Base-by-base conservation (phyloP, 2,888 invertebrate species). In the Conops quadrifasciatus region DNA sequence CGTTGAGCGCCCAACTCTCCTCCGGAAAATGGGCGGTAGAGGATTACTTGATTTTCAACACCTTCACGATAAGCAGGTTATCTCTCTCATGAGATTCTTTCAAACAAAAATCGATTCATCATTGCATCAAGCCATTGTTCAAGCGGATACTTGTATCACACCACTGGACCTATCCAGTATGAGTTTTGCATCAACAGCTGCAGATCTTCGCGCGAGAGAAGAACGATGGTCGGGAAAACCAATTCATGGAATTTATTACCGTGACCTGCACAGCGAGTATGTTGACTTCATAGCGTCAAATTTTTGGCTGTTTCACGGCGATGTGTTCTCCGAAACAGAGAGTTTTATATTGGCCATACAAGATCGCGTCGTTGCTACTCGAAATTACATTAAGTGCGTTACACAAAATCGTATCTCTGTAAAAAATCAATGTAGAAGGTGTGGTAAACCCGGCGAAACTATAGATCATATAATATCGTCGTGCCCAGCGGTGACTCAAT, bases 311-410 rank as follows among this genome's bases (percentile, higher is more conserved):
- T 21, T n/a, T n/a, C n/a, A 16, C 24, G 56, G 56, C n/a, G 56
- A 56, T 56, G 7, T 56, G 24, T 56, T 56, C 24, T n/a, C 56
- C 16, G 56, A 56, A 11, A 56, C 56, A 24, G 56, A 56, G 56
- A n/a, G 56, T n/a, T 56, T 56, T 43, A 56, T 56, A n/a, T 21
- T 56, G n/a, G 56, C 56, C 19, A 56, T 56, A 21, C 56, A 56
- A 24, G 56, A 56, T 56, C 56, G 24, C n/a, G 56, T 56, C 56
- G 16, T 56, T 24, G 11, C 56, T 21, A 56, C 56, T 16, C n/a
- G 56, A 16, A 56, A 56, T n/a, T 56, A 56, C 56, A 21, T n/a
- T n/a, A 56, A 56, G 16, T 24, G 24, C 16, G 56, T 56, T 43
- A 43, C 45, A 43, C 45, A 43, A 43, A 43, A 43, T 43, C 45